Conservation (phyloP, 1,140 invertebrate genomes). For the Hirudo medicinalis region DNA sequence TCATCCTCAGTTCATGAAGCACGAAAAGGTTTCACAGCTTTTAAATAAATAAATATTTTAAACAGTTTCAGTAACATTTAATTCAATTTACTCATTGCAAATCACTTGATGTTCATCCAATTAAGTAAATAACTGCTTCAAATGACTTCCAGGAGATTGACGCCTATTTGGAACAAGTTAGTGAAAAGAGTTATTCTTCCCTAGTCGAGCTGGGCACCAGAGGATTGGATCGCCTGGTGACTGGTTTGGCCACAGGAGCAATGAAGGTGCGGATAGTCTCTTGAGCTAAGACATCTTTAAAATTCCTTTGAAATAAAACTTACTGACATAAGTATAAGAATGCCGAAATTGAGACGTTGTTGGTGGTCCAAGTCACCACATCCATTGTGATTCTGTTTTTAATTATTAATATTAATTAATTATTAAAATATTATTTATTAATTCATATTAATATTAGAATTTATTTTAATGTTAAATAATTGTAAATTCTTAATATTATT, state of each 20-base stretch:
- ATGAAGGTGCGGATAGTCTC: conserved; percentile 55
- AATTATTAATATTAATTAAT: too few relatives aligned
- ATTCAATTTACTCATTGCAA: not conserved
- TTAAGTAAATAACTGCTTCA: not conserved
- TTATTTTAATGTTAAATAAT: too few relatives aligned
- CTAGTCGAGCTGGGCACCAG: conserved; percentile 71
- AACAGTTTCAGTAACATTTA: not conserved
- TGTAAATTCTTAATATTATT: too few relatives aligned
- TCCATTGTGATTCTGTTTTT: too few relatives aligned
- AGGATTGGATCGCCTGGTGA: conserved; percentile 75
- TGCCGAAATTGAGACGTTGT: too few relatives aligned
- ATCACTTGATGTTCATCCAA: not conserved
- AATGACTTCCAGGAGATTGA: conserved; percentile 66
- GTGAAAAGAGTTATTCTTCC: conserved; percentile 77
- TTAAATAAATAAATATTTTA: not conserved
- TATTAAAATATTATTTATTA: too few relatives aligned
- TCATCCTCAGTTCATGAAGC: conserved; percentile 72
- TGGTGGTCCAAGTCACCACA: too few relatives aligned
- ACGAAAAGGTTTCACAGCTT: conserved; percentile 61
- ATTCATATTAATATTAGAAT: too few relatives aligned
- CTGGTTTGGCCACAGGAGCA: conserved; percentile 81
- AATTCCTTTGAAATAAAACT: not conserved
- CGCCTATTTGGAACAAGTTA: conserved; percentile 73
- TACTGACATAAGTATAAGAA: too few relatives aligned
- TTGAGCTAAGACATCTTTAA: not conserved